Conservation (phyloP, 2,113 vertebrate species). For the Phyllostomus hastatus region DNA sequence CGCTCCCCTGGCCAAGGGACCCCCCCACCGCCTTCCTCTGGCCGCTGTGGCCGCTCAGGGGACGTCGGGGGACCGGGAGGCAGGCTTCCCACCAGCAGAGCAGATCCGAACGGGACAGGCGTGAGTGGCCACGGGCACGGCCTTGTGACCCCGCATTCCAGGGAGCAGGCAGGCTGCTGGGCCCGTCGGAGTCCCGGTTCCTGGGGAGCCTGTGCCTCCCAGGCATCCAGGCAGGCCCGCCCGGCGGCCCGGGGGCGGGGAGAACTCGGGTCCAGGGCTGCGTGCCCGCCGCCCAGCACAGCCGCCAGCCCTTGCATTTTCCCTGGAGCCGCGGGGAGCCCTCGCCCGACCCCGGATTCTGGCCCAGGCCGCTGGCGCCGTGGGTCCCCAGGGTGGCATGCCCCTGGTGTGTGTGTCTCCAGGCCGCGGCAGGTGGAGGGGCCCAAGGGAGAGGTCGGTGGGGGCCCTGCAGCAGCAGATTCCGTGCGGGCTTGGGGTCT, state of each 20-base stretch:
- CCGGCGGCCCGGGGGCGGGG: neutral
- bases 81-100: accelerated
- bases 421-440: neutral
- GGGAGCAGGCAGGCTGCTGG: neutral
- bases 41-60: accelerated
- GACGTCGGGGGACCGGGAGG: accelerated
- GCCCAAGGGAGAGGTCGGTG: accelerated
- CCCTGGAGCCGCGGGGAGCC: constrained; percentile 8
- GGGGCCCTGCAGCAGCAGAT: neutral
- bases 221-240: neutral
- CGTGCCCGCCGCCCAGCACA: neutral
- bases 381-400: accelerated
- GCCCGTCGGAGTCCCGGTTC: constrained; percentile 23
- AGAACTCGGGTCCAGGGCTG: neutral
- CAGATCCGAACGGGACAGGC: accelerated
- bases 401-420: neutral
- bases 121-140: accelerated
- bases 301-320: neutral
- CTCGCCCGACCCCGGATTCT: neutral
- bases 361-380: neutral
- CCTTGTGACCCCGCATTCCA: neutral
- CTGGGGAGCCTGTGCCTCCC: neutral
- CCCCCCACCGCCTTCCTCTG: accelerated
- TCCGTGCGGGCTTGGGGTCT: neutral
- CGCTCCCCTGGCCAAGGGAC: neutral